phyloP scores from a whole-genome alignment of 2,113 vertebrate genomes.

The Fulmarus glacialis region DNA sequence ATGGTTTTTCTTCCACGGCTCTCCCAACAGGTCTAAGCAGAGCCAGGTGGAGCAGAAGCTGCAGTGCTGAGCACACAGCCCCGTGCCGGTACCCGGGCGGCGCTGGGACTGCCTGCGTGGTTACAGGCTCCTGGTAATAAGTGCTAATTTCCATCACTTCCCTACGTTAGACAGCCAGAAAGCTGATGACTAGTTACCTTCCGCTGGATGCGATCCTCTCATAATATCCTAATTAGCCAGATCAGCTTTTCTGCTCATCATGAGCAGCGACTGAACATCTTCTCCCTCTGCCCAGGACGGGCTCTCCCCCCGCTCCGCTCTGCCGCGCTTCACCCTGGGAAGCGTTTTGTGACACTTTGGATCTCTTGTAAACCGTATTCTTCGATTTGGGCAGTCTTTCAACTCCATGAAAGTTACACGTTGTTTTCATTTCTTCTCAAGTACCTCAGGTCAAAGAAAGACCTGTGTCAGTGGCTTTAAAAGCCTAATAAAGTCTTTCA shows the following conservation, averaged over 20 bases:
- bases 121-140: background rate
- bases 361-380: conserved; percentile 49
- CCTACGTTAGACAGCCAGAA: background rate
- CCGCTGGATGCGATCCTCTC: background rate
- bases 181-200: background rate
- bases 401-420: conserved; percentile 46
- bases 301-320: background rate
- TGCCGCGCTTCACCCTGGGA: background rate
- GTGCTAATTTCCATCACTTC: background rate
- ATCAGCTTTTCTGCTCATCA: background rate
- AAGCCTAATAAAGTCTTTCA: conserved; percentile 72
- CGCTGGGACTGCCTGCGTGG: accelerated
- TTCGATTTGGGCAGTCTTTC: conserved; percentile 50
- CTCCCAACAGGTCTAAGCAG: background rate
- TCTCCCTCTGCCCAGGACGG: background rate
- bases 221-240: background rate
- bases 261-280: accelerated
- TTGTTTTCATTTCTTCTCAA: conserved; percentile 68
- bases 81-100: accelerated
- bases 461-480: conserved; percentile 66
- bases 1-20: background rate
- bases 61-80: background rate
- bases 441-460: conserved; percentile 69
- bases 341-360: conserved; percentile 22
- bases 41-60: background rate